Evolutionary conservation across 2,888 invertebrate genomes (phyloP), one percentile per base, ranked within the genome.

Genomic region (Eristalis pertinax): DNA sequence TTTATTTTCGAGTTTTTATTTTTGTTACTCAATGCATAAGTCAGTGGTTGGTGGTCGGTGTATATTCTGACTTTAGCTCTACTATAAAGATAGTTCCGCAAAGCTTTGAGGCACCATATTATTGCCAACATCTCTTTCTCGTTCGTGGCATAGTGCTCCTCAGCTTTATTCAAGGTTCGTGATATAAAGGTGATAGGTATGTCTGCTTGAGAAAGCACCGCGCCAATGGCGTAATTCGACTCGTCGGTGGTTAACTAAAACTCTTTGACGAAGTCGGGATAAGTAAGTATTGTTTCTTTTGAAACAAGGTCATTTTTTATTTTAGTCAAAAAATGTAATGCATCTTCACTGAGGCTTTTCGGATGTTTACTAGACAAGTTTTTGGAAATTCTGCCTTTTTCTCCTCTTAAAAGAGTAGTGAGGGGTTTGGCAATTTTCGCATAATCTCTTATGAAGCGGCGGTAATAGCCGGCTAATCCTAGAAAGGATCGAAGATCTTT

Each of bases 21-120:
- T 8, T 32, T 32, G 32, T 32, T 32, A 7, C 32, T 32, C 32
- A 32, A 32, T 32, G 32, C 32, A 8, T 32, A 32, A 32, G 32
- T 32, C 32, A 32, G 32, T 32, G 32, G 35, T 64, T 84, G n/a
- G n/a, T n/a, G n/a, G n/a, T n/a, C n/a, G n/a, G n/a, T n/a, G n/a
- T 5, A 32, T 32, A 32, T 32, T 32, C 8, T 62, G 7, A 87
- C 80, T n/a, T 88, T 89, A 1, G 65, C 89, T 32, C 89, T 89
- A 4, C 92, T 92, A 32, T 92, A 92, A 0, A 92, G 38, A 41
- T 91, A 91, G 8, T 91, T 91, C 29, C 91, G 75, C 15, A 92
- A 90, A 63, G 91, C 22, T 85, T 32, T 32, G 32, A 32, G 32
- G 32, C 4, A 32, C 32, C 32, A 32, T 32, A 32, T 32, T 32